These are phyloP conservation scores for Bombus soroeensis DNA, from an alignment of 1,140 invertebrate genomes.

Conservation along the genomic window DNA sequence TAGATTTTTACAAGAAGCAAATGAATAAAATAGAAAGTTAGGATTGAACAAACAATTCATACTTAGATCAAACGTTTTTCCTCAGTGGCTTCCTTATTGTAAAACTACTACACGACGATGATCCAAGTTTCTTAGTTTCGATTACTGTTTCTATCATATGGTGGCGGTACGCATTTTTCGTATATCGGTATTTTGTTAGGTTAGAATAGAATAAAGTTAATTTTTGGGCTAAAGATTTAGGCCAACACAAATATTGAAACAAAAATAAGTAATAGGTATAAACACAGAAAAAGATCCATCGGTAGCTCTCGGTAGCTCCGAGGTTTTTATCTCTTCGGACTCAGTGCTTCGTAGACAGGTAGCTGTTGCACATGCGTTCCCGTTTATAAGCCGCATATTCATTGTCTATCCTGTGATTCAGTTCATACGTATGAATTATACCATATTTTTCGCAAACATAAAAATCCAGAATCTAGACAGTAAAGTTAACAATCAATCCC, in stretches of 20 bases:
- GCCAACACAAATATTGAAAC: conserved; percentile 27
- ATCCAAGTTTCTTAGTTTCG: conserved; percentile 21
- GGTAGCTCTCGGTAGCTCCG: conserved; percentile 54
- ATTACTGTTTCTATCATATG: conserved; percentile 64
- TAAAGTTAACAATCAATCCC: not conserved
- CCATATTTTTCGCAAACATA: not conserved
- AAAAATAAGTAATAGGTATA: conserved; percentile 58
- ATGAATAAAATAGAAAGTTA: conserved; percentile 15
- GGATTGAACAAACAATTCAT: conserved; percentile 42
- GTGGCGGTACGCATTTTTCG: conserved; percentile 56
- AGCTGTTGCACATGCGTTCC: conserved; percentile 60
- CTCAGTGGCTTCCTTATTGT: conserved; percentile 48
- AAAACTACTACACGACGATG: conserved; percentile 46
- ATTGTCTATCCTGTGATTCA: not conserved
- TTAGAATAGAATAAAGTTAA: conserved; percentile 43
- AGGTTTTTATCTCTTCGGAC: conserved; percentile 55
- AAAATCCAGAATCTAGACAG: not conserved
- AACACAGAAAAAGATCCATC: conserved; percentile 67
- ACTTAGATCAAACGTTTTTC: conserved; percentile 61
- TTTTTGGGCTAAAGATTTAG: conserved; percentile 40
- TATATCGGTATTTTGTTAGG: conserved; percentile 35
- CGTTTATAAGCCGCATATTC: conserved; percentile 38
- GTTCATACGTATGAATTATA: not conserved
- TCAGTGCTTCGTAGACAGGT: conserved; percentile 52
- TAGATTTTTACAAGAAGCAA: conserved; percentile 14